Conservation (phyloP, 2,113 vertebrate species). For the Chloropsis cyanopogon region DNA sequence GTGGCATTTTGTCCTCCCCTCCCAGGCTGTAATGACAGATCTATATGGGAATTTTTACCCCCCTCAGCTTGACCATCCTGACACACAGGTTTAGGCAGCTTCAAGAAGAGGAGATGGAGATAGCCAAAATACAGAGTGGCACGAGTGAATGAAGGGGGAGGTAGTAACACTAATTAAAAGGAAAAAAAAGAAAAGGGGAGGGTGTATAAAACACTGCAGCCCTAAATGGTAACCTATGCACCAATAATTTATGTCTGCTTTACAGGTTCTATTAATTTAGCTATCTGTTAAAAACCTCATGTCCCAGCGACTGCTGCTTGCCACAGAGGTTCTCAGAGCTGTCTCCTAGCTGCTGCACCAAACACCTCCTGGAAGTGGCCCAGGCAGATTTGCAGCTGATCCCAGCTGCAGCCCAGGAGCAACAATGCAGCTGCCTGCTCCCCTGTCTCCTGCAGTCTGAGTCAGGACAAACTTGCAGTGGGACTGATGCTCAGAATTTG, state of each 20-base stretch:
- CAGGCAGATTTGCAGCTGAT: background rate
- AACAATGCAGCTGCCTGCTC: rapidly evolving
- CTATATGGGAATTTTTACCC: background rate
- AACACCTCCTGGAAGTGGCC: background rate
- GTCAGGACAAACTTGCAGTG: background rate
- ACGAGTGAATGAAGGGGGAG: background rate
- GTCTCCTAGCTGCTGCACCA: background rate
- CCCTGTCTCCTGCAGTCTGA: background rate
- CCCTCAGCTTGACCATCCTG: background rate
- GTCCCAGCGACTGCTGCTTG: slow-evolving; percentile 32
- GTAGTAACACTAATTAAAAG: slow-evolving; percentile 12
- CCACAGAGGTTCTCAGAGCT: background rate
- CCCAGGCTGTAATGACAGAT: background rate
- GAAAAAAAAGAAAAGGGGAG: slow-evolving; percentile 11
- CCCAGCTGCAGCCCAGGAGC: background rate
- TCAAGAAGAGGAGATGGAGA: background rate
- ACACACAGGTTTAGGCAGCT: background rate
- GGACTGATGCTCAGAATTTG: background rate
- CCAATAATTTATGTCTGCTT: slow-evolving; percentile 41
- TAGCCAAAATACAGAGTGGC: background rate
- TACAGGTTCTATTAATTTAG: slow-evolving; percentile 37
- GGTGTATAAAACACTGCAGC: background rate
- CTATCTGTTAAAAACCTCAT: slow-evolving; percentile 40
- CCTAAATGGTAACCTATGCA: slow-evolving; percentile 49
- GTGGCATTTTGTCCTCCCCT: background rate